A percentile compares a stretch with the other conserved stretches of the same genome.
Evolutionary conservation across 30 jellyfish, hydroid and myxozoan species (phyloP).

Genomic region (Sanderia malayensis): DNA sequence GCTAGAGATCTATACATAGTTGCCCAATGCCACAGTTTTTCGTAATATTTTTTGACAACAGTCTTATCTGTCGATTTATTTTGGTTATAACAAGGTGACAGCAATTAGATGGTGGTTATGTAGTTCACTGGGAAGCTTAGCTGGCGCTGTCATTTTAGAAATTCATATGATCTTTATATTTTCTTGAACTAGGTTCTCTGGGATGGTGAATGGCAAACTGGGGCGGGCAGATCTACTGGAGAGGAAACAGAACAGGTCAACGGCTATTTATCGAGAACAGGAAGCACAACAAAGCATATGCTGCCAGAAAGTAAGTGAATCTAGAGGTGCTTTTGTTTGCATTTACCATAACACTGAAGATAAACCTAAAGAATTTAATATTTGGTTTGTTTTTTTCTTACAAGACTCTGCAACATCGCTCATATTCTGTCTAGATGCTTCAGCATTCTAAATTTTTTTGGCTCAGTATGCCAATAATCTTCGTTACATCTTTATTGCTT

Average conservation of each 20-base stretch:
- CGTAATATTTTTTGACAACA: background rate
- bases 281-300: conserved; percentile 1
- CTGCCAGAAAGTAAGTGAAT: conserved; percentile 1
- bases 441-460: background rate
- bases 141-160: background rate
- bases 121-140: background rate
- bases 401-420: background rate
- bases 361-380: background rate
- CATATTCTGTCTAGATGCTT: background rate
- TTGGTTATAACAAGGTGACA: background rate
- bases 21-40: background rate
- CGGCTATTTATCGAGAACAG: background rate
- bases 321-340: background rate
- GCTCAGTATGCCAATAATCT: background rate
- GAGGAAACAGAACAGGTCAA: background rate
- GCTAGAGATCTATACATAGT: background rate
- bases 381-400: background rate
- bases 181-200: background rate
- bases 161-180: background rate
- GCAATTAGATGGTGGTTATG: background rate
- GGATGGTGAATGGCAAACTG: conserved; percentile 2
- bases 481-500: background rate
- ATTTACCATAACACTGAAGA: background rate
- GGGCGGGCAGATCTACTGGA: conserved; percentile 2
- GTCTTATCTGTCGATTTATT: background rate